Percentiles rank a stretch among this genome's conserved stretches.
Conservation (phyloP, 2,797 vertebrate species). For the Pangasius djambal region DNA sequence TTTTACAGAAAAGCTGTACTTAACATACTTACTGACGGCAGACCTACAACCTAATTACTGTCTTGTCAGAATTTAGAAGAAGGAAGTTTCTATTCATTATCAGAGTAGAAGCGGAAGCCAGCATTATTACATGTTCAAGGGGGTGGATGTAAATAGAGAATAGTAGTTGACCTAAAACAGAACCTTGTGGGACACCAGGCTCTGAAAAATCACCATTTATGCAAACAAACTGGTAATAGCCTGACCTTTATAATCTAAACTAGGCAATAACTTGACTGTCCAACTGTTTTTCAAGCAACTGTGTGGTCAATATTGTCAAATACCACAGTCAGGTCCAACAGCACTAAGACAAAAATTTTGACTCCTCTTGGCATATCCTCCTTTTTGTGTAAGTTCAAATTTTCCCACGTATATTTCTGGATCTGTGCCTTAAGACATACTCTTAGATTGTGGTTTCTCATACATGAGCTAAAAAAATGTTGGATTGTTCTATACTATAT, state of each 20-base stretch:
- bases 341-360: neutral
- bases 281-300: neutral
- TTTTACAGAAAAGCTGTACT: neutral
- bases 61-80: neutral
- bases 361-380: neutral
- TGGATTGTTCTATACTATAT: constrained; percentile 9
- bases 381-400: neutral
- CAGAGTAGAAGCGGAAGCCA: neutral
- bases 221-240: neutral
- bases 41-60: neutral
- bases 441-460: neutral
- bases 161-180: neutral
- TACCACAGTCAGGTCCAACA: neutral
- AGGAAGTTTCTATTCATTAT: neutral
- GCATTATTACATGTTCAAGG: neutral
- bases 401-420: neutral
- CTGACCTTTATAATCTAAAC: neutral
- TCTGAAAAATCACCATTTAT: neutral
- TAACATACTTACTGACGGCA: neutral
- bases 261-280: neutral
- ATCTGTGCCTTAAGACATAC: neutral
- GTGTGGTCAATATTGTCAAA: neutral
- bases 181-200: neutral
- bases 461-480: neutral
- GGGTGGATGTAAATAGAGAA: neutral